Conservation (phyloP, 2,888 invertebrate species). For the Mimas tiliae region DNA sequence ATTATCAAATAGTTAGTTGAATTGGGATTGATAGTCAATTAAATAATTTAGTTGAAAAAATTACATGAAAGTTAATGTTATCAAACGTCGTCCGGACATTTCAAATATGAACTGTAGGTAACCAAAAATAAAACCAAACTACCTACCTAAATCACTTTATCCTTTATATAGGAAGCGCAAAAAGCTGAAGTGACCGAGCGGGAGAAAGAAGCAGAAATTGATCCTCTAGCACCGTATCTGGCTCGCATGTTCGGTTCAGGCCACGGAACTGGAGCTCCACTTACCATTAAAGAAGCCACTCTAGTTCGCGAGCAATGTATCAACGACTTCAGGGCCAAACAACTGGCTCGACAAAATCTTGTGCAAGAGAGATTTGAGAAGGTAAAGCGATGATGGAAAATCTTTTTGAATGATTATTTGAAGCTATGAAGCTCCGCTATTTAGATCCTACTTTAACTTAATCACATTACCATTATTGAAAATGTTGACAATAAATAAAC, state of each 20-base stretch:
- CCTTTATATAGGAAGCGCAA: constrained; percentile 69
- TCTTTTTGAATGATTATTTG: neutral
- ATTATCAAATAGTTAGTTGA: too few species aligned
- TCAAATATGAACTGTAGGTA: too few species aligned
- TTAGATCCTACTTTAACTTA: neutral
- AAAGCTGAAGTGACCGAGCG: constrained; percentile 81
- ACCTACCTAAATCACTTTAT: neutral
- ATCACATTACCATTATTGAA: neutral
- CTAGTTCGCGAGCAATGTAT: constrained; percentile 85
- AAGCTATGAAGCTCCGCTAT: too few species aligned
- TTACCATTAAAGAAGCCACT: constrained; percentile 78
- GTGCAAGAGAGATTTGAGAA: constrained; percentile 88
- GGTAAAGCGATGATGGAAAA: constrained; percentile 60
- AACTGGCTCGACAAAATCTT: constrained; percentile 86
- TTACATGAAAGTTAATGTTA: too few species aligned
- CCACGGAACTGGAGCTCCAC: constrained; percentile 60
- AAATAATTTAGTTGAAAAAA: too few species aligned
- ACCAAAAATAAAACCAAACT: neutral
- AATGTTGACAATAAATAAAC: neutral
- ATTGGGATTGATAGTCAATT: too few species aligned
- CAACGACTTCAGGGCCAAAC: constrained; percentile 86
- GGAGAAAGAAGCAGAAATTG: constrained; percentile 86
- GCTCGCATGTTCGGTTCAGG: constrained; percentile 83
- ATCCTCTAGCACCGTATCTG: constrained; percentile 87
- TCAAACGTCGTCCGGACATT: too few species aligned